A percentile compares a stretch with the other conserved stretches of the same genome.
phyloP scores from a whole-genome alignment of 2,888 invertebrate species.

The Gastracanthus pulcherrimus region DNA sequence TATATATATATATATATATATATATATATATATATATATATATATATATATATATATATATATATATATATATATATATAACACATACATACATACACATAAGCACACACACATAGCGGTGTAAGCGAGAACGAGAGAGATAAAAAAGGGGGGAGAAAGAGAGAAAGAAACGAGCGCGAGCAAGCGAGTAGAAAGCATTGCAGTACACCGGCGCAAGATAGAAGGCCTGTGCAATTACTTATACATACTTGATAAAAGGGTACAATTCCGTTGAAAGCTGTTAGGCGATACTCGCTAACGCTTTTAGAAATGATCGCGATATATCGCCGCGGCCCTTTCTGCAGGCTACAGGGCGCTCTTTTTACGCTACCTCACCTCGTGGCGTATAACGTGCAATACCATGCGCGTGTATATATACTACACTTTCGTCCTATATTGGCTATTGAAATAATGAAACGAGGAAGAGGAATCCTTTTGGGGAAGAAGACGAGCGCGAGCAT shows the following conservation, averaged over 20 bases:
- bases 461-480: background rate
- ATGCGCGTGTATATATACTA: background rate
- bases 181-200: background rate
- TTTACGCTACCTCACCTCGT: background rate
- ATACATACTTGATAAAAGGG: conserved; percentile 52
- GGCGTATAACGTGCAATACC: background rate
- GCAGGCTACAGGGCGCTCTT: background rate
- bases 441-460: conserved; percentile 46
- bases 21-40: background rate
- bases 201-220: background rate
- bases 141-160: background rate
- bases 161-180: background rate
- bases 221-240: conserved; percentile 41
- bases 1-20: background rate
- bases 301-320: conserved; percentile 47
- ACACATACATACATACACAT: too few species aligned
- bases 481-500: background rate
- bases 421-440: background rate
- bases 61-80: background rate
- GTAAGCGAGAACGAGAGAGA: background rate
- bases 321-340: background rate
- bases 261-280: conserved; percentile 53
- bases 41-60: background rate
- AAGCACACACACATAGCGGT: too few species aligned
- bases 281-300: conserved; percentile 10